Evolutionary conservation across 2,113 vertebrate species (phyloP).

Genomic region (Oryzias melastigma): DNA sequence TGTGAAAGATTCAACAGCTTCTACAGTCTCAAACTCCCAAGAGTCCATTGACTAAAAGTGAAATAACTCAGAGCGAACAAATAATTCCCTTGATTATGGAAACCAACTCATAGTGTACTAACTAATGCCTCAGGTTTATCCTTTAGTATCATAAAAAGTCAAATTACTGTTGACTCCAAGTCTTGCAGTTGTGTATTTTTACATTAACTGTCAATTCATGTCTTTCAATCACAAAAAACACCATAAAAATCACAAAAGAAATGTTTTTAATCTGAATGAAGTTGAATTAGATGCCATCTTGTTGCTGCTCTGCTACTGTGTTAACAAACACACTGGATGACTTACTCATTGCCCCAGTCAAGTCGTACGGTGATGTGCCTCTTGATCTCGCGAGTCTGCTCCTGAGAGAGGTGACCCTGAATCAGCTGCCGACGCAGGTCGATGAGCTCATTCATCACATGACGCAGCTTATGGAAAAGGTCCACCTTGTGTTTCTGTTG

Average conservation of each 20-base stretch:
- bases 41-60: no score
- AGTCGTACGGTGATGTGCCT: constrained; percentile 93
- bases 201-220: no score
- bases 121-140: no score
- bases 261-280: constrained; percentile 1
- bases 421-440: constrained; percentile 94
- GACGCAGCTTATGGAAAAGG: constrained; percentile 95
- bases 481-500: constrained; percentile 93
- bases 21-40: no score
- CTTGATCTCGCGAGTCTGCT: constrained; percentile 95
- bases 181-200: no score
- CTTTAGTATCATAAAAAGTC: no score
- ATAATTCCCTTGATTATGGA: no score
- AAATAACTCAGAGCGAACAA: no score
- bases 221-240: constrained; percentile 7
- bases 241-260: constrained; percentile 46
- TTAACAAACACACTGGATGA: constrained; percentile 39
- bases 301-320: background rate
- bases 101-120: no score
- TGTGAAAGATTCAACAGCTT: no score
- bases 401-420: constrained; percentile 93
- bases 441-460: constrained; percentile 97
- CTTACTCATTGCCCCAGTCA: constrained; percentile 99
- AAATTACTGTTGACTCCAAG: no score
- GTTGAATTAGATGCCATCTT: background rate